Base-by-base conservation (phyloP, 2,888 invertebrate genomes). In the Drosophila mimica region DNA sequence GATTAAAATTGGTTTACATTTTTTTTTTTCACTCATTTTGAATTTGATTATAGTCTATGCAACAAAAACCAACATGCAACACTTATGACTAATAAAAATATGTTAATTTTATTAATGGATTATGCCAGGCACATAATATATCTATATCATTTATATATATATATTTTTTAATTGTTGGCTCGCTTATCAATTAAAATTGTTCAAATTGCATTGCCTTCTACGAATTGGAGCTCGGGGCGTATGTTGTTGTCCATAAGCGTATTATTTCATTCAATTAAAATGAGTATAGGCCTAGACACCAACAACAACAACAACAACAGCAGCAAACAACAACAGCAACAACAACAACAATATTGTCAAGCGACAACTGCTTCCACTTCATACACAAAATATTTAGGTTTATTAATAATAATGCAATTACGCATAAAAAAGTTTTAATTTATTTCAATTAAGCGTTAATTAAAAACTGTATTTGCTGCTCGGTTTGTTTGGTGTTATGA, bases 341-440 rank as follows among this genome's bases (percentile, higher is more conserved):
- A 54, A 31, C 30, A 58, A 30, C 34, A 36, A 48, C 43, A 51
- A 53, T 34, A 34, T 3, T 5, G 28, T 28, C n/a, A 25, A 58
- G 51, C 31, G 53, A 43, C 56, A 72, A 49, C 83, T 73, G 64
- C 71, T 60, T 77, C 49, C 52, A 52, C 33, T 64, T n/a, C 46
- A 57, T 61, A 54, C 60, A 67, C 73, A 84, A 68, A 80, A 88
- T 90, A 89, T 88, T 88, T 88, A 88, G 86, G 91, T 86, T 89
- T 87, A 92, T 92, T 91, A 91, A 92, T 91, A 92, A 92, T 93
- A 93, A 93, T 92, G 91, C 91, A 91, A 93, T 93, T 93, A 92
- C 91, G 90, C 90, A 91, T 90, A 93, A 92, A 93, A 91, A 92
- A 93, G 92, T 91, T 93, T 93, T 93, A 93, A 93, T 93, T 92